Evolutionary conservation across 2,797 vertebrate genomes (phyloP).

Genomic region (Syndactyla subalaris): DNA sequence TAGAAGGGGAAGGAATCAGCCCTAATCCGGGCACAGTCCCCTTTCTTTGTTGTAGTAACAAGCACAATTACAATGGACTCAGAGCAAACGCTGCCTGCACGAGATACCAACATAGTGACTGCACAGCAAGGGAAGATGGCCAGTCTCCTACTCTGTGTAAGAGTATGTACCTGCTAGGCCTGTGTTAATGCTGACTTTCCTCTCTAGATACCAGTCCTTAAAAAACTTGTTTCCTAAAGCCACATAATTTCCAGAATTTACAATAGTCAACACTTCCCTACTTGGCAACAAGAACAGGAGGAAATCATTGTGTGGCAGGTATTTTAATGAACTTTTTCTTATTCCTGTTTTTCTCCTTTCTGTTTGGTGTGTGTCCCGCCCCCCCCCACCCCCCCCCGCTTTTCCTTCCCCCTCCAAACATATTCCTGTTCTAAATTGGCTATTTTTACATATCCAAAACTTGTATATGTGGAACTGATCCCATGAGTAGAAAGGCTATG

Average conservation of each 20-base stretch:
- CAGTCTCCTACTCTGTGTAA: fast-evolving
- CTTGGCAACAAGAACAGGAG: not conserved
- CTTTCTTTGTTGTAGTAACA: not conserved
- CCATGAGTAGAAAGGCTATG: not conserved
- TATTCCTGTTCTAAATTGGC: not conserved
- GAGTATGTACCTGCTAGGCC: not conserved
- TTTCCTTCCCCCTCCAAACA: not conserved
- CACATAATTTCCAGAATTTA: not conserved
- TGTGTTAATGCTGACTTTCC: not conserved
- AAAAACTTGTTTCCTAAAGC: not conserved
- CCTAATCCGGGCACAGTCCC: not conserved
- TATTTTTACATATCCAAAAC: not conserved
- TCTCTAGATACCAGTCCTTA: not conserved
- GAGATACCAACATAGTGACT: fast-evolving
- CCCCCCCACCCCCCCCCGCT: no score
- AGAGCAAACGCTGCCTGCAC: fast-evolving
- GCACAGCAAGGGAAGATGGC: not conserved
- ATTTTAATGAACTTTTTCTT: not conserved
- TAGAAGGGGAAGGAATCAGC: not conserved
- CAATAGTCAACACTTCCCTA: not conserved
- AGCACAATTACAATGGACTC: not conserved
- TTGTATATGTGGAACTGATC: not conserved
- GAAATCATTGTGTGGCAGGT: not conserved
- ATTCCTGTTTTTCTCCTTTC: not conserved
- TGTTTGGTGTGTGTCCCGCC: no score